Evolutionary conservation across 2,113 vertebrate genomes (phyloP), one percentile per base, ranked within the genome.

Genomic region (Peromyscus leucopus): DNA sequence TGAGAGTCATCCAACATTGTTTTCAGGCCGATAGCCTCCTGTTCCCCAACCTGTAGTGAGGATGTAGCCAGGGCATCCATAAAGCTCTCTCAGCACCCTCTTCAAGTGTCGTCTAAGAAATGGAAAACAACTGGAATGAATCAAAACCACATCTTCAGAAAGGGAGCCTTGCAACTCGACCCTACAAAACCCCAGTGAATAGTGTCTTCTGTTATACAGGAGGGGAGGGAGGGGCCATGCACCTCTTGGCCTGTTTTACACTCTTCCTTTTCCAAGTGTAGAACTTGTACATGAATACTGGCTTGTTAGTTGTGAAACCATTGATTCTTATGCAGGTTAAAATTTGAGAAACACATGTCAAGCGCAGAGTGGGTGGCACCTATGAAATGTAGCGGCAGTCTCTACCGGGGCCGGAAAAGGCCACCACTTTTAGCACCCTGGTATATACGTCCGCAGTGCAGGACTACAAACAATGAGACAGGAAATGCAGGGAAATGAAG

Each of bases 391-490:
- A 51, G 55, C 51, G 19, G 67, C 39, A 57, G 33, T 65, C 46
- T 57, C 31, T 90, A 24, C 28, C 7, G 63, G 78, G 91, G 26
- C 31, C 61, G 46, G 84, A 71, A n/a, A 74, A 84, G 28, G 9
- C n/a, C 31, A 17, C 28, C 24, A 31, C 26, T 11, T 17, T 31
- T 15, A 82, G 28, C 3, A 36, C 0, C 0, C 5, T 71, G 74
- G 24, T 36, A 74, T 17, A 8, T 16, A 33, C 0, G 1, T 21
- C 36, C 36, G 2, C 0, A 7, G 28, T 17, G 22, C 13, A 21
- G 63, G 33, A 9, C 65, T 57, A n/a, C 19, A 78, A 33, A 85
- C 39, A 90, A 72, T 31, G 31, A 85, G 93, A 21, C 1, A 69
- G 71, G n/a, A 90, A 93, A 59, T 0, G 28, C 48, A 33, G 72